phyloP scores from a whole-genome alignment of 1,140 invertebrate species.

The Halictus rubicundus region DNA sequence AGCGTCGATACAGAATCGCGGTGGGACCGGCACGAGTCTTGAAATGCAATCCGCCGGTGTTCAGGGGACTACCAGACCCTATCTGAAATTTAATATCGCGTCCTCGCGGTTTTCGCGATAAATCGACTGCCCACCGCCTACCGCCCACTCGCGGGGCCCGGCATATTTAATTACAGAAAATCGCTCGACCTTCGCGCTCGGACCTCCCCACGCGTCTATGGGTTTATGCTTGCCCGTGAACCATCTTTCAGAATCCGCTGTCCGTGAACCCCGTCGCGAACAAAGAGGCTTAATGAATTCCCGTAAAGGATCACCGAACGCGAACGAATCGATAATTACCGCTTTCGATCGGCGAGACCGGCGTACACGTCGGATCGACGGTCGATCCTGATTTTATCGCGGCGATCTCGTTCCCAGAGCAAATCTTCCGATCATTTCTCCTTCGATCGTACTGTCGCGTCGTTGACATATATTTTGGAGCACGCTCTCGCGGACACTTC shows the following conservation, averaged over 20 bases:
- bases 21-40: conserved; percentile 44
- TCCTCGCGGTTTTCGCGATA: conserved; percentile 62
- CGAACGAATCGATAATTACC: conserved; percentile 50
- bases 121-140: conserved; percentile 58
- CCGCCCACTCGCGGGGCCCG: conserved; percentile 52
- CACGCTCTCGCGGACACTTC: no score
- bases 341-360: conserved; percentile 11
- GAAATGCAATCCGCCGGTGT: conserved; percentile 52
- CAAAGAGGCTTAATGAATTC: conserved; percentile 55
- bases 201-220: conserved; percentile 29
- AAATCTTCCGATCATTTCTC: neutral
- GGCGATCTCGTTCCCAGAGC: conserved; percentile 6
- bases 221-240: neutral
- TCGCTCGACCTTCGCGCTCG: conserved; percentile 46
- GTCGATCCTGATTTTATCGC: conserved; percentile 8
- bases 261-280: conserved; percentile 29
- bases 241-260: conserved; percentile 32
- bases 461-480: no score
- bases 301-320: conserved; percentile 37
- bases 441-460: no score
- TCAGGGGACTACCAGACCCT: conserved; percentile 47
- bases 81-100: conserved; percentile 70
- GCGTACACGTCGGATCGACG: neutral
- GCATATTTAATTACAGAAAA: conserved; percentile 67
- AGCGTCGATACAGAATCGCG: neutral